These are phyloP conservation scores for Tokudaia tokunoshimensis DNA, from an alignment of 2,797 vertebrate genomes.

Conservation along the genomic window DNA sequence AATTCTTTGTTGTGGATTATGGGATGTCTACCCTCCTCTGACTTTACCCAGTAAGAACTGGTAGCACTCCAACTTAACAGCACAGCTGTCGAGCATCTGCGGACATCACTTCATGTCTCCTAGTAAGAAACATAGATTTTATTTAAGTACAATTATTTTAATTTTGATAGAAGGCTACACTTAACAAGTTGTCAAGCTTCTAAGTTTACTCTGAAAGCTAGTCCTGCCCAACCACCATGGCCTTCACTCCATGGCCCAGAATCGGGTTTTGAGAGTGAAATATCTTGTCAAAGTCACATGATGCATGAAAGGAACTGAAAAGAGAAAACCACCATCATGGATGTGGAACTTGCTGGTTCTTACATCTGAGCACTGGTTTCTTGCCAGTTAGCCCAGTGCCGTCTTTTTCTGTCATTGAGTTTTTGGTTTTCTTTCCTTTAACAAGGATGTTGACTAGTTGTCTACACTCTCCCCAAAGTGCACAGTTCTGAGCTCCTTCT, in stretches of 20 bases:
- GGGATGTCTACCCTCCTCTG: neutral
- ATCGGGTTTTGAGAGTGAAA: neutral
- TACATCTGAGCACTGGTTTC: neutral
- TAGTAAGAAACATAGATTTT: neutral
- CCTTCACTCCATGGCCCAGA: neutral
- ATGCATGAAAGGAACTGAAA: neutral
- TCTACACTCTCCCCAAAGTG: neutral
- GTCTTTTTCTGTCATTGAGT: neutral
- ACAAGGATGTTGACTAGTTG: neutral
- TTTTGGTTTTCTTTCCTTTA: constrained; percentile 32
- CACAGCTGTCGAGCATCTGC: neutral
- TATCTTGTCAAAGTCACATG: neutral
- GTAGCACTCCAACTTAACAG: neutral
- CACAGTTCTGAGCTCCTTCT: neutral
- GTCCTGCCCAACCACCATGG: neutral
- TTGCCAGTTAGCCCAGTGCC: neutral
- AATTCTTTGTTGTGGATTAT: neutral
- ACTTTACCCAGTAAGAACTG: neutral
- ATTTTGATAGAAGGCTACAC: constrained; percentile 8
- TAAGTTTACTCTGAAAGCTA: neutral
- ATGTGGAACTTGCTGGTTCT: neutral
- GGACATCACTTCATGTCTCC: neutral
- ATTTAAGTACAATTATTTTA: neutral
- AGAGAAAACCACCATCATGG: neutral
- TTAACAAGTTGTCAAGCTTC: constrained; percentile 48